These are phyloP conservation scores for Rutpela maculata DNA, from an alignment of 2,888 invertebrate genomes.

Conservation along the genomic window DNA sequence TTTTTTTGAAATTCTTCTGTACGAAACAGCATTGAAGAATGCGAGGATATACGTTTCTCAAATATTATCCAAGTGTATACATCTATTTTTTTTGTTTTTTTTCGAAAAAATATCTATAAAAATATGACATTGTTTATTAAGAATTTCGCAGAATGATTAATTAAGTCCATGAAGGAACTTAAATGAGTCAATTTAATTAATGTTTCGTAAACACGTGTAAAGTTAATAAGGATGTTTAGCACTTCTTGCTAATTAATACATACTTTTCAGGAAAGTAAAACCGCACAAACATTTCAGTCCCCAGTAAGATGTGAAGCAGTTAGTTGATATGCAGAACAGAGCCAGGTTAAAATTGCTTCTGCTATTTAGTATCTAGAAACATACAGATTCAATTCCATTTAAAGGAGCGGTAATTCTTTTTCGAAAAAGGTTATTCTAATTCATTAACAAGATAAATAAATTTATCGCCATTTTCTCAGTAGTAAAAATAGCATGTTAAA, in stretches of 20 bases:
- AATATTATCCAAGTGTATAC: not conserved
- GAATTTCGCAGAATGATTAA: constrained; percentile 13
- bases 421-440: constrained; percentile 53
- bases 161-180: constrained; percentile 32
- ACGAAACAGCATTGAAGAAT: not conserved
- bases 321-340: constrained; percentile 64
- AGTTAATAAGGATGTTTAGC: constrained; percentile 56
- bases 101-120: not conserved
- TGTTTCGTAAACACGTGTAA: constrained; percentile 48
- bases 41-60: not conserved
- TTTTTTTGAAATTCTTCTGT: not conserved
- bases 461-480: constrained; percentile 51
- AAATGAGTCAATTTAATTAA: constrained; percentile 48
- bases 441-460: constrained; percentile 48
- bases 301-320: constrained; percentile 50
- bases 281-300: constrained; percentile 46
- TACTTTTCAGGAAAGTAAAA: constrained; percentile 58
- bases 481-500: constrained; percentile 51
- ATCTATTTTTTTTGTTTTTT: not conserved
- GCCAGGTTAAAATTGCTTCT: constrained; percentile 57
- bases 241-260: constrained; percentile 57
- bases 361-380: constrained; percentile 42
- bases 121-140: not conserved
- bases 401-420: constrained; percentile 48
- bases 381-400: constrained; percentile 55